A percentile compares a stretch with the other conserved stretches of the same genome.
These are phyloP conservation scores for Tachycineta bicolor DNA, from an alignment of 2,113 vertebrate species.

Conservation along the genomic window DNA sequence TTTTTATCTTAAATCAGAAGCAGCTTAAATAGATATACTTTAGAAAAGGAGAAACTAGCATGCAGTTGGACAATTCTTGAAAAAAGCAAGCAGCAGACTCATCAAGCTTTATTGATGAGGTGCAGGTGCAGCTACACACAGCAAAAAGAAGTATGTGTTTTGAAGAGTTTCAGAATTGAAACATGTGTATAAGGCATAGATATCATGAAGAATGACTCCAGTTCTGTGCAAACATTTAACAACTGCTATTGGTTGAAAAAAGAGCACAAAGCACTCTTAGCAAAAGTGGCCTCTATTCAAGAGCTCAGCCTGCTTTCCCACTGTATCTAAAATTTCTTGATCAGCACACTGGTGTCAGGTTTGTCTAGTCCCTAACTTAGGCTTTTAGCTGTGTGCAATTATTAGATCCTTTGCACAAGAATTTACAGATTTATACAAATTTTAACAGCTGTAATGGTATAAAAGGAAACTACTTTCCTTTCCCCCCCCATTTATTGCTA, in stretches of 20 bases:
- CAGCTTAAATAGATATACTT: not conserved
- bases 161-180: not conserved
- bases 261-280: not conserved
- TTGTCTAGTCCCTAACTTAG: not conserved
- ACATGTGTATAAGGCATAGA: not conserved
- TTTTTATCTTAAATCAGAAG: not conserved
- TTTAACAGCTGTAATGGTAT: not conserved
- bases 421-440: not conserved
- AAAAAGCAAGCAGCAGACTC: not conserved
- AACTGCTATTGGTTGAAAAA: not conserved
- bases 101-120: not conserved
- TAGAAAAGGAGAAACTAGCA: not conserved
- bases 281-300: not conserved
- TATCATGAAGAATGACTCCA: not conserved
- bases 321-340: not conserved
- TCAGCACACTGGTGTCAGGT: not conserved
- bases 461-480: not conserved
- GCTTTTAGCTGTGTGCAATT: not conserved
- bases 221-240: not conserved
- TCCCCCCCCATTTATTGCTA: not conserved
- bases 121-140: not conserved
- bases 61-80: not conserved
- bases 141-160: not conserved
- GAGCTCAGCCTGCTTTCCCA: not conserved
- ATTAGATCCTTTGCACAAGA: not conserved